Evolutionary conservation across 2,888 invertebrate genomes (phyloP), one percentile per base, ranked within the genome.

Genomic region (Lasioglossum leucozonium): DNA sequence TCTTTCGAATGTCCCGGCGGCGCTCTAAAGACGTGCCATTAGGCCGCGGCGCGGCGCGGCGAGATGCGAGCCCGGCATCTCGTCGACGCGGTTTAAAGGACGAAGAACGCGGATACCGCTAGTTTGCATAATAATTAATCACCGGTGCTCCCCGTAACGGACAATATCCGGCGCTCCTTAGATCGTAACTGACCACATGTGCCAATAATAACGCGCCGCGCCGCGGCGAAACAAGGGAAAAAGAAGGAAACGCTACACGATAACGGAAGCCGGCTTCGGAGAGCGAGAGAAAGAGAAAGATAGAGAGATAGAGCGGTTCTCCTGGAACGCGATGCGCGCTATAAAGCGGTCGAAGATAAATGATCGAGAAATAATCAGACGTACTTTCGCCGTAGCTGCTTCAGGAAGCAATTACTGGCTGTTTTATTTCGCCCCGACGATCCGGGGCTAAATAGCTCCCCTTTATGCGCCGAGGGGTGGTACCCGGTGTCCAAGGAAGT

Each of bases 41-140:
- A 83, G 81, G 37, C 62, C 34, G 58, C 79, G 42, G 55, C 69
- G 71, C 40, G 77, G 58, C 34, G 58, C 79, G 42, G 55, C 69
- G 71, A 44, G 77, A 65, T 44, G 58, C 55, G 47, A 79, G 37
- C 71, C 72, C 81, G 79, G 83, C 86, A 81, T 78, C 90, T 65
- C n/a, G n/a, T 13, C 58, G 77, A 75, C 71, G 47, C 71, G 16
- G 69, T 62, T 81, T 82, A 86, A 87, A 81, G 87, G 87, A 80
- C 87, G 76, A 85, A 79, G 82, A 88, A 87, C 84, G 78, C 79
- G 79, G 87, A 88, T 92, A 90, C 87, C 87, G 85, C 91, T 91
- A 91, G 87, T 93, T 93, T 92, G 92, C 93, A 93, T 94, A 93
- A 93, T 93, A 93, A 93, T 94, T 94, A 94, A 93, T 92, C 89